Evolutionary conservation across 2,888 invertebrate species (phyloP), one percentile per base, ranked within the genome.

Genomic region (Tetheella fluctuosa): DNA sequence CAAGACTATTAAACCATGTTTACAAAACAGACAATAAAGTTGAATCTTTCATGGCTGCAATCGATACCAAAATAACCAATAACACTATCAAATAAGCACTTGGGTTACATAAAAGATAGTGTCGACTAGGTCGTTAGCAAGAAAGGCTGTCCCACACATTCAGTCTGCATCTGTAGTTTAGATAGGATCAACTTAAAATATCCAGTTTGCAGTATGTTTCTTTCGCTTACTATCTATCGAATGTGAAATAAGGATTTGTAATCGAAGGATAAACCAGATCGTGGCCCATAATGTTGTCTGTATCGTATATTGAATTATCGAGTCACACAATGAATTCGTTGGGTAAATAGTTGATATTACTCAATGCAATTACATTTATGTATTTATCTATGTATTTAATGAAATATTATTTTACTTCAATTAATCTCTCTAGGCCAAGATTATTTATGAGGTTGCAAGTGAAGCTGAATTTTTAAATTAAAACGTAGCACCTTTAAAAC

Each of bases 101-200:
- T 69, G 69, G 77, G 73, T 74, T 74, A 82, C 83, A 76, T 83
- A 81, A 82, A 80, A 82, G 82, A 81, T 81, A 79, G 77, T 82
- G 84, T 84, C 73, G 73, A 65, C 61, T 54, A 57, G 70, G 76
- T 78, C 83, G 83, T 85, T 85, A 85, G 85, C 86, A 83, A 84
- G 85, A 84, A 85, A 83, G 83, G 76, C 83, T 81, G 81, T 82
- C 84, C 82, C 80, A 84, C 85, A 84, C 84, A 81, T 76, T 83
- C 75, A 73, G 79, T 77, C 76, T 80, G 80, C 83, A 81, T 81
- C 78, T 76, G 74, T 80, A 79, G 82, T 86, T 84, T 76, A 85
- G 84, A 84, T 83, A 85, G 76, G 70, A 81, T 80, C 74, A 73
- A 79, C 80, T 82, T 81, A 81, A 85, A 84, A 82, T 80, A 80